Percentiles rank a stretch among this genome's conserved stretches.
These are phyloP conservation scores for Tapirus indicus DNA, from an alignment of 2,797 vertebrate genomes.

Conservation along the genomic window DNA sequence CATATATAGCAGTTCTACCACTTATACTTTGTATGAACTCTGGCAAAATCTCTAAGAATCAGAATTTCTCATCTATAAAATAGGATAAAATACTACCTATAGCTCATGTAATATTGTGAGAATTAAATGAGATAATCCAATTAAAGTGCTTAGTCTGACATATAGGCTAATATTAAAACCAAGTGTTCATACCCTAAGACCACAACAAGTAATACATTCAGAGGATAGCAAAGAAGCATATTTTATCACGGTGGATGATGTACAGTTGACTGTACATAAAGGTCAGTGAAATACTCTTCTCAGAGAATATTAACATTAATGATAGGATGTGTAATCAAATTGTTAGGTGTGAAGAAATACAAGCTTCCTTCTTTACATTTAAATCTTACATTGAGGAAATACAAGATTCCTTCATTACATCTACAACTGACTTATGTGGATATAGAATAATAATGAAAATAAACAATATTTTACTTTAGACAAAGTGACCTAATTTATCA, in stretches of 20 bases:
- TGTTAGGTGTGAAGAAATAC: background rate
- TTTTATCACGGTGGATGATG: background rate
- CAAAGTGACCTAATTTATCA: background rate
- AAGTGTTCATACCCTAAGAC: background rate
- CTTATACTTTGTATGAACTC: background rate
- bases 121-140: conserved; percentile 23
- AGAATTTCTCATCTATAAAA: conserved; percentile 38
- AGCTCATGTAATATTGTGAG: background rate
- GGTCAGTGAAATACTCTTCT: background rate
- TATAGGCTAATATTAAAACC: background rate
- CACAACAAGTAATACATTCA: background rate
- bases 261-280: background rate
- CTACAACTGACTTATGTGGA: background rate
- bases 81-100: background rate
- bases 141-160: background rate
- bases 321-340: background rate
- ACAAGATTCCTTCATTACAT: background rate
- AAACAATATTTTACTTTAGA: background rate
- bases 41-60: background rate
- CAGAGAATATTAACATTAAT: conserved; percentile 3
- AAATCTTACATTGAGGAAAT: background rate
- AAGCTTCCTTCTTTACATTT: background rate
- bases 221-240: background rate
- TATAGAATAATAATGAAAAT: background rate
- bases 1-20: background rate